Evolutionary conservation across 1,140 invertebrate species (phyloP).

Genomic region (Pseudomyrmex cubaensis): DNA sequence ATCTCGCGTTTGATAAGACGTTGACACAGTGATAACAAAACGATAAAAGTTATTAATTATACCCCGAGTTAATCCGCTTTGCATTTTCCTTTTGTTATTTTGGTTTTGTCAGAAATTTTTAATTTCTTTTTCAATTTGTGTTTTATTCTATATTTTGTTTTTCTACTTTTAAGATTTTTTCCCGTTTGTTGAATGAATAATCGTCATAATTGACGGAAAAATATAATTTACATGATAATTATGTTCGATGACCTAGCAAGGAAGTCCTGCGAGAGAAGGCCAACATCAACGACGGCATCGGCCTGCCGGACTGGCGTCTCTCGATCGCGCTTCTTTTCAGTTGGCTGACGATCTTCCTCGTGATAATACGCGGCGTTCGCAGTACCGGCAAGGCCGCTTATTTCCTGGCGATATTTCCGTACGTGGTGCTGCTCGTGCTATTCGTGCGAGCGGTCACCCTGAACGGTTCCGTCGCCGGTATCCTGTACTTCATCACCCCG

Average conservation of each 20-base stretch:
- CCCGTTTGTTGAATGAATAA: too few relatives aligned
- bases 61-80: too few relatives aligned
- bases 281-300: slow-evolving; percentile 87
- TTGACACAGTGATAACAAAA: background rate
- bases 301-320: slow-evolving; percentile 88
- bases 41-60: background rate
- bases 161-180: too few relatives aligned
- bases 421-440: slow-evolving; percentile 89
- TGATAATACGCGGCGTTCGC: slow-evolving; percentile 88
- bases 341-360: slow-evolving; percentile 89
- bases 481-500: slow-evolving; percentile 90
- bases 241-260: slow-evolving; percentile 77
- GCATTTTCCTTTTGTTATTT: too few relatives aligned
- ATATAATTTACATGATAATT: too few relatives aligned
- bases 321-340: slow-evolving; percentile 88
- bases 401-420: slow-evolving; percentile 91
- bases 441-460: slow-evolving; percentile 88
- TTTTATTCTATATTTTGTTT: too few relatives aligned
- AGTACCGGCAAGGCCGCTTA: slow-evolving; percentile 89
- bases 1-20: background rate
- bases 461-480: slow-evolving; percentile 87
- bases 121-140: too few relatives aligned
- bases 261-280: slow-evolving; percentile 86
- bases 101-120: too few relatives aligned
- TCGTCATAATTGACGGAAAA: too few relatives aligned